phyloP scores from a whole-genome alignment of 2,113 vertebrate genomes.

The Beaufortia kweichowensis region DNA sequence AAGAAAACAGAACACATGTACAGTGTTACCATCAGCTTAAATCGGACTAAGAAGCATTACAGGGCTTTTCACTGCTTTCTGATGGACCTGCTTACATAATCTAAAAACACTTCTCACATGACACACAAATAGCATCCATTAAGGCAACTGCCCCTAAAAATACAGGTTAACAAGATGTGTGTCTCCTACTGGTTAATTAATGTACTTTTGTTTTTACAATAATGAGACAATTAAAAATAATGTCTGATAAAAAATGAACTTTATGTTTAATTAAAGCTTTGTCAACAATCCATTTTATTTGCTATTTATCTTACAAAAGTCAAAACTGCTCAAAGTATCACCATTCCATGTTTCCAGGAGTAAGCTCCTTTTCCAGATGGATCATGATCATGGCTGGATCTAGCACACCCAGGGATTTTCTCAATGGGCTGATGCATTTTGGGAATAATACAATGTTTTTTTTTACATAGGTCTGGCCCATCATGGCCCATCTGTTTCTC shows the following conservation, averaged over 20 bases:
- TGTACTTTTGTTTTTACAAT: slow-evolving; percentile 17
- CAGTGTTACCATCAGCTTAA: slow-evolving; percentile 60
- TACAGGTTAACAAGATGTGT: slow-evolving; percentile 34
- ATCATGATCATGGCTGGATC: too few relatives aligned
- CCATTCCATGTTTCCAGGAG: too few relatives aligned
- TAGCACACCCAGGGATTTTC: too few relatives aligned
- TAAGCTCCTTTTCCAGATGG: too few relatives aligned
- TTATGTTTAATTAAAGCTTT: too few relatives aligned
- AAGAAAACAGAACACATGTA: background rate
- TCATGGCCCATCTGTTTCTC: too few relatives aligned
- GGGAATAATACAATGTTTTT: too few relatives aligned
- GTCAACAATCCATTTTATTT: too few relatives aligned
- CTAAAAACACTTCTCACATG: slow-evolving; percentile 33
- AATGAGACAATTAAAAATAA: background rate
- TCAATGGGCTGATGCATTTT: too few relatives aligned
- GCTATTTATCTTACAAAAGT: too few relatives aligned
- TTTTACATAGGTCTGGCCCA: too few relatives aligned
- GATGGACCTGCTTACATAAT: slow-evolving; percentile 65
- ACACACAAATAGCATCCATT: slow-evolving; percentile 45
- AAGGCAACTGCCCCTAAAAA: slow-evolving; percentile 40
- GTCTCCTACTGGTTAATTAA: slow-evolving; percentile 20
- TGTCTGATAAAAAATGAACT: background rate
- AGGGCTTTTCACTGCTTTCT: slow-evolving; percentile 58
- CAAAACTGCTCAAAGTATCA: too few relatives aligned
- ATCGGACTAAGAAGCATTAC: slow-evolving; percentile 75